Evolutionary conservation across 2,113 vertebrate genomes (phyloP), one percentile per base, ranked within the genome.

Genomic region (Triplophysa rosa): DNA sequence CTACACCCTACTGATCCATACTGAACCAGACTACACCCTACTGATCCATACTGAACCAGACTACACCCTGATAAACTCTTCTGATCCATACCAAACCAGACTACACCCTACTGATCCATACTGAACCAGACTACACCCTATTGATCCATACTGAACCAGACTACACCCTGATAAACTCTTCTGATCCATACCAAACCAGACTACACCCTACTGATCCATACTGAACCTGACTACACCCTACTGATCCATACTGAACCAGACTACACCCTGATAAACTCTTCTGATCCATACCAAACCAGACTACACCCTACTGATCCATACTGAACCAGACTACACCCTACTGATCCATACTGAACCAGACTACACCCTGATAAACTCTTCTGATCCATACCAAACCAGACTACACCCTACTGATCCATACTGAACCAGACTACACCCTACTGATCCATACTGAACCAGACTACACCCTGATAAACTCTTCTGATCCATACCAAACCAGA

Each of bases 101-200:
- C 14, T 54, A 54, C 49, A 54, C 49, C 14, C 16, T 75, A 77
- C 80, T 83, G 80, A 86, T 8, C 14, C 1, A 0, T 14, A 7
- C 12, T 19, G 3, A 62, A 17, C 64, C 13, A 54, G 13, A 16
- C 52, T 54, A 54, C 52, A 54, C 14, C 5, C 17, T 23, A 8
- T 0, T 23, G 58, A 29, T 29, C 26, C 26, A 17, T 4, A n/a
- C n/a, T n/a, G n/a, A n/a, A n/a, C 14, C 16, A 54, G 13, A 54
- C 3, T 54, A 54, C 14, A 54, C 49, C 3, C 4, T 54, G 3
- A 6, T 24, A n/a, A n/a, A 24, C 24, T 24, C 24, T 24, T 24
- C 24, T 54, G 16, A 54, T 5, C 49, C 16, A 5, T 2, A 2
- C 26, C 2, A 17, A 17, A 5, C 49, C 16, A 54, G 13, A 47